phyloP scores from a whole-genome alignment of 2,797 vertebrate genomes.

The Chlorospingus semifuscus region DNA sequence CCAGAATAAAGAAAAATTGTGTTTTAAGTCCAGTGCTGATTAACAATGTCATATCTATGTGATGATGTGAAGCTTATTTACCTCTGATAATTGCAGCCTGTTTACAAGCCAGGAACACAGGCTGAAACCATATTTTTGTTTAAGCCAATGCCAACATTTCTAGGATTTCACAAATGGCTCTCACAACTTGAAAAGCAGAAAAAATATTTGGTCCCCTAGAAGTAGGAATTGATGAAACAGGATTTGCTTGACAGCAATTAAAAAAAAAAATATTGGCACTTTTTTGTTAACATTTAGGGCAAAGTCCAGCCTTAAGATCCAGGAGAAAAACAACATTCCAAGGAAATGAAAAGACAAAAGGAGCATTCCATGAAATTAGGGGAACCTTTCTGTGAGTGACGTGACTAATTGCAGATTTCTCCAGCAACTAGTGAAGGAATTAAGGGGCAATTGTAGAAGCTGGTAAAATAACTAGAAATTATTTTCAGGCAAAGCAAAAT shows the following conservation, averaged over 20 bases:
- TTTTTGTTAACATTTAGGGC: not conserved
- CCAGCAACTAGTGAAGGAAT: not conserved
- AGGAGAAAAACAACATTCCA: constrained; percentile 1
- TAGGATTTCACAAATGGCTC: not conserved
- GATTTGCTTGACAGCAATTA: not conserved
- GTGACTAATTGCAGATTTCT: constrained; percentile 28
- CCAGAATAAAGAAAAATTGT: not conserved
- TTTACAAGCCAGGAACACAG: not conserved
- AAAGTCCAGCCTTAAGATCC: not conserved
- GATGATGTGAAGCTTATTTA: not conserved
- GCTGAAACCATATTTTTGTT: not conserved
- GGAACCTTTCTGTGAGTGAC: constrained; percentile 13
- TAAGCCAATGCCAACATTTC: not conserved
- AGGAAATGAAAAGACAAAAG: constrained; percentile 27
- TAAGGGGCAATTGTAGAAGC: constrained; percentile 8
- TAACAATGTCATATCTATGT: not conserved
- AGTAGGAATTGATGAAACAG: not conserved
- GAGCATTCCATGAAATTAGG: constrained; percentile 19
- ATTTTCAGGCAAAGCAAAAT: constrained; percentile 6
- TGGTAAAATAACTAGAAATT: constrained; percentile 8
- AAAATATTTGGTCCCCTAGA: not conserved
- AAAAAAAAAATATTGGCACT: not conserved
- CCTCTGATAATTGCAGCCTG: not conserved
- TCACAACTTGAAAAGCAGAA: not conserved
- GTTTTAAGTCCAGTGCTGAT: not conserved